These are phyloP conservation scores for Neomorphus geoffroyi DNA, from an alignment of 2,797 vertebrate genomes.

Conservation along the genomic window DNA sequence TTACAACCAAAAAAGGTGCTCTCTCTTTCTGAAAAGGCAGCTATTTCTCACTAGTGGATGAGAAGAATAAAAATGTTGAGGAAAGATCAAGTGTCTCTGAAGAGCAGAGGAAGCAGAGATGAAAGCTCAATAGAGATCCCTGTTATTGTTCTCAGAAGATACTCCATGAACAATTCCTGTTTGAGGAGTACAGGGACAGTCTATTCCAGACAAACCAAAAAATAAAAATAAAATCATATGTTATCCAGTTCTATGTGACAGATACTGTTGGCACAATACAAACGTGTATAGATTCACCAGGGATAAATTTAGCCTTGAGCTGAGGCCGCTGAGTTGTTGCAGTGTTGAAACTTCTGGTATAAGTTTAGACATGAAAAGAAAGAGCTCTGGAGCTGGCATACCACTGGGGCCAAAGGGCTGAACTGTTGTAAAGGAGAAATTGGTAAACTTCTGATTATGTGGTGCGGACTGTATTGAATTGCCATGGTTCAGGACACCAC, in stretches of 20 bases:
- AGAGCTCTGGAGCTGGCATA: neutral
- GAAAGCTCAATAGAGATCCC: neutral
- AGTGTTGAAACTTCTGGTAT: neutral
- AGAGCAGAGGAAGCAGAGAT: neutral
- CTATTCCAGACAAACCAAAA: neutral
- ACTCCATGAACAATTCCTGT: neutral
- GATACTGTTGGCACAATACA: neutral
- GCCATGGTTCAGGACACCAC: neutral
- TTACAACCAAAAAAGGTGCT: neutral
- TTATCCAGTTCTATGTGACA: neutral
- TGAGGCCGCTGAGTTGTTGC: neutral
- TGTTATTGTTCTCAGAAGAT: neutral
- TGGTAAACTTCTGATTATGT: neutral
- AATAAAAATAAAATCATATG: neutral
- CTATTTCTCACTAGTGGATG: conserved; percentile 6
- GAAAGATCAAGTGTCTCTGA: neutral
- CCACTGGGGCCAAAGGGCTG: neutral
- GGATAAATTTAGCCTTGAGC: neutral
- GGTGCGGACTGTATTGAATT: neutral
- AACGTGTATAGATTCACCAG: neutral
- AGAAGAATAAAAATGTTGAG: neutral
- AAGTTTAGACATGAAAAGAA: neutral
- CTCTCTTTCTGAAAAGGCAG: conserved; percentile 11
- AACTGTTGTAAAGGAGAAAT: neutral
- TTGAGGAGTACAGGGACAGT: neutral